These are phyloP conservation scores for Germaria angustata DNA, from an alignment of 2,888 invertebrate species.

Conservation along the genomic window DNA sequence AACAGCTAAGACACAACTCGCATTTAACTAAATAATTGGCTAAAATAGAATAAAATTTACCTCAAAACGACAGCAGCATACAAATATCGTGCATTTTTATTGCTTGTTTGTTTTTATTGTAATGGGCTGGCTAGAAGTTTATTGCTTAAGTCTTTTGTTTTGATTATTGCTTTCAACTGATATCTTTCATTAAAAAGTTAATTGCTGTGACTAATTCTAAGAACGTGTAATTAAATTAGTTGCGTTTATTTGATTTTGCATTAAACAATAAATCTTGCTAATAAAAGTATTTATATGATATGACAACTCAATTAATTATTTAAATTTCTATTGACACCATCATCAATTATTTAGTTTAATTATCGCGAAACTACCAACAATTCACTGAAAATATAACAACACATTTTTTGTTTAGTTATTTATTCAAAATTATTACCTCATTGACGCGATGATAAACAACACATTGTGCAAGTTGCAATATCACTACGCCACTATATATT, in stretches of 20 bases:
- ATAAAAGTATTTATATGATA: slow-evolving; percentile 47
- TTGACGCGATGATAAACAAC: not conserved
- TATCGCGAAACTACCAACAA: not conserved
- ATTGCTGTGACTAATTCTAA: not conserved
- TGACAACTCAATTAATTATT: slow-evolving; percentile 65
- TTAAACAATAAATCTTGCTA: slow-evolving; percentile 53
- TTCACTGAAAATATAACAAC: not conserved
- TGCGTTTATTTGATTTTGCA: slow-evolving; percentile 12
- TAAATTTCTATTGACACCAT: slow-evolving; percentile 58
- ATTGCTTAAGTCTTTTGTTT: slow-evolving; percentile 58
- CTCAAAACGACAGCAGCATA: not conserved
- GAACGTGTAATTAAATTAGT: not conserved
- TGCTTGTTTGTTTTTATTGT: not conserved
- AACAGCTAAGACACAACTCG: slow-evolving; percentile 3
- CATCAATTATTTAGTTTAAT: slow-evolving; percentile 62
- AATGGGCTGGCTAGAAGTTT: slow-evolving; percentile 3
- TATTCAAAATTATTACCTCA: slow-evolving; percentile 37
- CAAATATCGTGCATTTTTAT: slow-evolving; percentile 5
- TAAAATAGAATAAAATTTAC: slow-evolving; percentile 20
- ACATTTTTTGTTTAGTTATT: slow-evolving; percentile 4
- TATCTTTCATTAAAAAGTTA: slow-evolving; percentile 2
- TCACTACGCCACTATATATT: not conserved
- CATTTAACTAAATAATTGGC: slow-evolving; percentile 40
- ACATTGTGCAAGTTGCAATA: not conserved
- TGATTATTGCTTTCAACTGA: not conserved